Evolutionary conservation across 2,113 vertebrate genomes (phyloP).

Genomic region (Ctenodactylus gundi): DNA sequence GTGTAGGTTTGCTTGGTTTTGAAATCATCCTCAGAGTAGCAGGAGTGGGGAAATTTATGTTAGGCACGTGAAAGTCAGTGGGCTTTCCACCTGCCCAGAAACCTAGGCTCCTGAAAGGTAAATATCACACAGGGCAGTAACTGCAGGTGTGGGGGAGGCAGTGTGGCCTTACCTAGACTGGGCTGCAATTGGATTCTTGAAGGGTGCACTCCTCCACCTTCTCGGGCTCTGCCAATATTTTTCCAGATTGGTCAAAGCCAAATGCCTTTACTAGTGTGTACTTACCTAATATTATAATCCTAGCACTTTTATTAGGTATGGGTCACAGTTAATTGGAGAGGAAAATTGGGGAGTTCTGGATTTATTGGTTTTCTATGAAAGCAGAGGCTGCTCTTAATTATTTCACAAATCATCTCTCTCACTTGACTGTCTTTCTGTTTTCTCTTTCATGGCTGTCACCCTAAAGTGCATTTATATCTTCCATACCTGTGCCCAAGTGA

Average conservation of each 20-base stretch:
- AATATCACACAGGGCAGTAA: neutral
- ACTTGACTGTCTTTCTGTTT: neutral
- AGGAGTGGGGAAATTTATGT: slow-evolving; percentile 1
- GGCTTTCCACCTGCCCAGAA: neutral
- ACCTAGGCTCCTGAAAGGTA: neutral
- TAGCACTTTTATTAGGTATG: slow-evolving; percentile 64
- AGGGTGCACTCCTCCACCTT: neutral
- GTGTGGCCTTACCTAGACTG: neutral
- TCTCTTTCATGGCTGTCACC: neutral
- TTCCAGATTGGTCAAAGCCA: slow-evolving; percentile 41
- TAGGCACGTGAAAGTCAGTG: neutral
- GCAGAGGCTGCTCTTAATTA: slow-evolving; percentile 58
- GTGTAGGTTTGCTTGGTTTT: neutral
- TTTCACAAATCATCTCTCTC: slow-evolving; percentile 50
- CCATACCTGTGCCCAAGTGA: neutral
- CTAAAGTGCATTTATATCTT: neutral
- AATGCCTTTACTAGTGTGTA: slow-evolving; percentile 58
- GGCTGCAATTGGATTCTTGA: neutral
- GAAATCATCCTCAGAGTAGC: neutral
- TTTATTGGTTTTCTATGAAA: slow-evolving; percentile 75
- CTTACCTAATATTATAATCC: slow-evolving; percentile 48
- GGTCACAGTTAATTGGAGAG: slow-evolving; percentile 68
- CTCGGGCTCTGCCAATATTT: slow-evolving; percentile 36
- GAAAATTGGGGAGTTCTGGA: slow-evolving; percentile 66
- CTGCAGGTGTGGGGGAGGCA: neutral